These are phyloP conservation scores for Poecilia picta DNA, from an alignment of 2,797 vertebrate species.

Conservation along the genomic window DNA sequence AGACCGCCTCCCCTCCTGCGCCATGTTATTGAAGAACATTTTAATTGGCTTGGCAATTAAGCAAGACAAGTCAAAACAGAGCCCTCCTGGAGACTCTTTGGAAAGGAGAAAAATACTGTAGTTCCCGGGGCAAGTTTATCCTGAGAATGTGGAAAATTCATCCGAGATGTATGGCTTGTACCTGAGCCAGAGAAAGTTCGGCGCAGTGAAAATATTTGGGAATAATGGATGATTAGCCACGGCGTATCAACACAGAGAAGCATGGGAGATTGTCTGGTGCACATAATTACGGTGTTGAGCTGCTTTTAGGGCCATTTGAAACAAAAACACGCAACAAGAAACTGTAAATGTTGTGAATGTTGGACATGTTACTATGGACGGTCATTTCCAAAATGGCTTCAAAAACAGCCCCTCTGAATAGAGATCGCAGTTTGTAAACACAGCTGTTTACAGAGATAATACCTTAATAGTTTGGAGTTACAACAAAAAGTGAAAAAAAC, in stretches of 20 bases:
- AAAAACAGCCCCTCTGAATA: conserved; percentile 3
- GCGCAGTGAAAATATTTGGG: conserved; percentile 64
- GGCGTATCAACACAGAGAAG: conserved; percentile 40
- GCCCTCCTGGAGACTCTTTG: conserved; percentile 50
- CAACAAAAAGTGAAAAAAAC: background rate
- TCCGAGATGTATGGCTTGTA: conserved; percentile 53
- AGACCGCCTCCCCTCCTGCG: background rate
- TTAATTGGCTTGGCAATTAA: conserved; percentile 78
- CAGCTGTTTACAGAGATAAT: conserved; percentile 3
- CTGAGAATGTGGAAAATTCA: conserved; percentile 59
- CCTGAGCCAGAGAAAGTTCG: conserved; percentile 49
- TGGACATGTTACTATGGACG: background rate
- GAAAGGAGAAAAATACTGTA: conserved; percentile 56
- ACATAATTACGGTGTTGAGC: conserved; percentile 33
- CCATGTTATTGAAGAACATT: conserved; percentile 71
- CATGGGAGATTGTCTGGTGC: conserved; percentile 45
- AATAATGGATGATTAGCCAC: conserved; percentile 56
- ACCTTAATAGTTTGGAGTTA: background rate
- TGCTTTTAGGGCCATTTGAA: conserved; percentile 15
- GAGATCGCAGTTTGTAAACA: background rate
- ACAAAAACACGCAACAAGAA: conserved; percentile 8
- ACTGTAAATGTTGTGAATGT: background rate
- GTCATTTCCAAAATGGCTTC: background rate
- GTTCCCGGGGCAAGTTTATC: conserved; percentile 68
- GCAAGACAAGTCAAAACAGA: conserved; percentile 76